A percentile compares a stretch with the other conserved stretches of the same genome.
These are phyloP conservation scores for Drosophila bunnanda DNA, from an alignment of 2,888 invertebrate species.

Conservation along the genomic window DNA sequence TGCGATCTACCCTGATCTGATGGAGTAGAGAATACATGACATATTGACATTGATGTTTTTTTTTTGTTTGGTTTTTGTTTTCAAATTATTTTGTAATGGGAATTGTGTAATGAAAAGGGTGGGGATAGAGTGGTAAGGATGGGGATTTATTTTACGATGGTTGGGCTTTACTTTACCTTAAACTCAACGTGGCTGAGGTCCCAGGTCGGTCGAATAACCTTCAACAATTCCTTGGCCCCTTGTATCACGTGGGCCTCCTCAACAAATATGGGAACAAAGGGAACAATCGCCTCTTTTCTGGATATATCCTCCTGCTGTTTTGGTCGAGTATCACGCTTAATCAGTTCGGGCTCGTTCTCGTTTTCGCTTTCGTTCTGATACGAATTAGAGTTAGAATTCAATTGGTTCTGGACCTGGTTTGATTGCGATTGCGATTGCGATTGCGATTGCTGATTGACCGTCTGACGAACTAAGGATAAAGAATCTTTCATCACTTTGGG, in stretches of 20 bases:
- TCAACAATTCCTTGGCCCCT: slow-evolving; percentile 89
- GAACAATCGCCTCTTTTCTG: slow-evolving; percentile 64
- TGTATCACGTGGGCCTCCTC: slow-evolving; percentile 88
- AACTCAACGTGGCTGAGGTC: slow-evolving; percentile 87
- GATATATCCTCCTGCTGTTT: slow-evolving; percentile 46
- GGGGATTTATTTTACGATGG: neutral
- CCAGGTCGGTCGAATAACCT: slow-evolving; percentile 90
- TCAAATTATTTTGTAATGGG: neutral
- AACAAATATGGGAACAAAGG: slow-evolving; percentile 86
- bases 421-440: slow-evolving; percentile 49
- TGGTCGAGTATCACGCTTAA: slow-evolving; percentile 54
- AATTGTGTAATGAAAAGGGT: slow-evolving; percentile 1
- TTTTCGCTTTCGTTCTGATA: slow-evolving; percentile 41
- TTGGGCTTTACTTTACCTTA: slow-evolving; percentile 87
- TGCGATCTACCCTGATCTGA: slow-evolving; percentile 34
- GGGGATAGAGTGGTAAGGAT: neutral
- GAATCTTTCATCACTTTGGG: slow-evolving; percentile 79
- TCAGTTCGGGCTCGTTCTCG: slow-evolving; percentile 37
- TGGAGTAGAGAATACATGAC: slow-evolving; percentile 40
- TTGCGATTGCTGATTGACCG: slow-evolving; percentile 57
- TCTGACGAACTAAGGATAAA: slow-evolving; percentile 77
- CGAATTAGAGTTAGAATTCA: slow-evolving; percentile 47
- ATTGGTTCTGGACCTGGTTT: slow-evolving; percentile 55
- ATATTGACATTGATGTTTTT: slow-evolving; percentile 36
- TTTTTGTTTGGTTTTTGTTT: slow-evolving; percentile 1